Base-by-base conservation (phyloP, 2,888 invertebrate genomes). In the Thereva unica region DNA sequence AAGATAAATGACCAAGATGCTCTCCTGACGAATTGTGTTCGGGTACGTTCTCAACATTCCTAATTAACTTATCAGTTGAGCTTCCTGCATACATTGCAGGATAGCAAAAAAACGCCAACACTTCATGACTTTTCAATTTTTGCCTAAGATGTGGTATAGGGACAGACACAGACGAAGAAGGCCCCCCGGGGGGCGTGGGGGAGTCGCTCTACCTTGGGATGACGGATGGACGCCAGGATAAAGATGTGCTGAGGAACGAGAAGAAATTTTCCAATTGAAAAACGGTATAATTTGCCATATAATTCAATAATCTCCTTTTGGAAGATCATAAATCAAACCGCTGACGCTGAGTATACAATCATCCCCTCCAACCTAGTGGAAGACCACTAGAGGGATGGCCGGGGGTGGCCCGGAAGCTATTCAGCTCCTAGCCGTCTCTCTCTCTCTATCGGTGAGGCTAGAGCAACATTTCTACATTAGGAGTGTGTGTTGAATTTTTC, bases 201-300 rank as follows among this genome's bases (percentile, higher is more conserved):
- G 23, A 44, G 45, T 23, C 8, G n/a, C 3, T 44, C n/a, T 44
- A 23, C 35, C 44, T 52, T 7, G 5, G 34, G 52, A 7, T 10
- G 45, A 23, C 23, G 23, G 8, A 56, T 6, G 6, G 34, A 34
- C 23, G 37, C 23, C 9, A 38, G 41, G 37, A 57, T 54, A 12
- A 54, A 63, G 56, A 64, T 49, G 66, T 54, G 55, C 54, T 54
- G 44, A 44, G 47, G 55, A 44, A 64, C 66, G 50, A 53, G 61
- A 37, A 44, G 23, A 65, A 67, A 67, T 69, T 69, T 69, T 67
- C 69, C 69, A 64, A 69, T 69, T 69, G 69, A 69, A 69, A 69
- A 66, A 69, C 50, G 59, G 55, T 67, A 69, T 69, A 69, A 67
- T 69, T 68, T 69, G 69, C 69, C 69, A 64, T 69, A 69, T 69